phyloP scores from a whole-genome alignment of 2,888 invertebrate genomes.

The Siphonodentalium dalli region DNA sequence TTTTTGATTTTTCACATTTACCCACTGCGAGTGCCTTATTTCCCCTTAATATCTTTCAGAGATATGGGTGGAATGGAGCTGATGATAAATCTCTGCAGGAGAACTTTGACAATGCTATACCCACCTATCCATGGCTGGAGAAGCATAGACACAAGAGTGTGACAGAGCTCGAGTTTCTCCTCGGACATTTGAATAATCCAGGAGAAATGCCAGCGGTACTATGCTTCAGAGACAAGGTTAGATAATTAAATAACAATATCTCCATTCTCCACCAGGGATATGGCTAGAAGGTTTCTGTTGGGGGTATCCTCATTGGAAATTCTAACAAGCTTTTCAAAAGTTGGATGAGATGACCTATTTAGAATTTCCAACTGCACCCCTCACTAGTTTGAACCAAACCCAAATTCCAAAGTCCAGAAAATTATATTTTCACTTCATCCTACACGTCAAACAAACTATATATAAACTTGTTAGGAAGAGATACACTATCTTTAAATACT shows the following conservation, averaged over 20 bases:
- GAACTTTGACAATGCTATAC: slow-evolving; percentile 56
- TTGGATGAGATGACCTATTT: too few species aligned
- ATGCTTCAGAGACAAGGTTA: slow-evolving; percentile 55
- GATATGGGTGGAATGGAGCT: slow-evolving; percentile 60
- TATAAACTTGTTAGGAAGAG: too few species aligned
- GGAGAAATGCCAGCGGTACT: slow-evolving; percentile 50
- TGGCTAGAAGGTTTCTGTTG: neutral
- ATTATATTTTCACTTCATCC: too few species aligned
- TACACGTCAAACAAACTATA: too few species aligned
- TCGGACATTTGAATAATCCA: slow-evolving; percentile 58
- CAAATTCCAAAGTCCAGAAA: too few species aligned
- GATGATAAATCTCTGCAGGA: slow-evolving; percentile 49
- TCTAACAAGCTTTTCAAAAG: too few species aligned
- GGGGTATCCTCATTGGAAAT: too few species aligned
- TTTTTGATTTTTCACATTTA: too few species aligned
- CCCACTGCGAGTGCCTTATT: too few species aligned
- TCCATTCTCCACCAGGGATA: neutral
- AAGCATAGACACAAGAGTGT: slow-evolving; percentile 52
- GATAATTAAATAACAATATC: neutral
- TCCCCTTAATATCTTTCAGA: slow-evolving; percentile 41
- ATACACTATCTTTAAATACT: too few species aligned
- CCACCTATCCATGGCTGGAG: slow-evolving; percentile 53
- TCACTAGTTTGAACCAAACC: too few species aligned
- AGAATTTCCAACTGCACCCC: too few species aligned
- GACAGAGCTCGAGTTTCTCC: slow-evolving; percentile 59